Evolutionary conservation across 2,888 invertebrate species (phyloP).

Genomic region (Pimpla rufipes): DNA sequence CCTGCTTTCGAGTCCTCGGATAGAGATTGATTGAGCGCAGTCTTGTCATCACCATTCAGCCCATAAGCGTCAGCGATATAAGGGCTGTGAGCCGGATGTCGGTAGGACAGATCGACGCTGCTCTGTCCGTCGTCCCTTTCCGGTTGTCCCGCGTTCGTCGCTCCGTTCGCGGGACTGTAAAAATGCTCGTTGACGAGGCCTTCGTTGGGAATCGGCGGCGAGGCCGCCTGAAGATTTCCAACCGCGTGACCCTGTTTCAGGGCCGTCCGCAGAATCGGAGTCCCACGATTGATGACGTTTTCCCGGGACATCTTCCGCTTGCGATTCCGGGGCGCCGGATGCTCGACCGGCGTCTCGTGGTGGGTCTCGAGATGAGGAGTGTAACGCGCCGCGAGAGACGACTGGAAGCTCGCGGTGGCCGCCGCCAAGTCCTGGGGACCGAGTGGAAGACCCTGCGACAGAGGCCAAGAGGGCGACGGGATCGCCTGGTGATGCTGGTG

Average conservation of each 20-base stretch:
- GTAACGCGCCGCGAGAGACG: slow-evolving; percentile 38
- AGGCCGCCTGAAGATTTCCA: slow-evolving; percentile 89
- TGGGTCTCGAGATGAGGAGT: slow-evolving; percentile 25
- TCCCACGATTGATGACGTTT: slow-evolving; percentile 88
- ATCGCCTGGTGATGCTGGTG: slow-evolving; percentile 55
- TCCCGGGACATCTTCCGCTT: slow-evolving; percentile 6
- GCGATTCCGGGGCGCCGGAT: not conserved
- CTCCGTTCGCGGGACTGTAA: slow-evolving; percentile 87
- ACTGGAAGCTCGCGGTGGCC: slow-evolving; percentile 18
- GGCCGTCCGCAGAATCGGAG: slow-evolving; percentile 94
- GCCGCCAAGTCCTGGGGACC: slow-evolving; percentile 80
- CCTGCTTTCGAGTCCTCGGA: slow-evolving; percentile 64
- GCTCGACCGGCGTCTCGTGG: slow-evolving; percentile 25
- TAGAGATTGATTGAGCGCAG: slow-evolving; percentile 80
- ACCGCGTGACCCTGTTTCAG: slow-evolving; percentile 93
- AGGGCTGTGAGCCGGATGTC: slow-evolving; percentile 84
- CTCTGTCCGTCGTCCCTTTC: slow-evolving; percentile 86
- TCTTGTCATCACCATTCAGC: slow-evolving; percentile 89
- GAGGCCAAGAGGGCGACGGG: not conserved
- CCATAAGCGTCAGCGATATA: slow-evolving; percentile 91
- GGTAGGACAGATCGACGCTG: slow-evolving; percentile 73
- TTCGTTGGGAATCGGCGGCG: slow-evolving; percentile 87
- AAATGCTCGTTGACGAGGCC: slow-evolving; percentile 84
- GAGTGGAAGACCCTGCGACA: slow-evolving; percentile 83
- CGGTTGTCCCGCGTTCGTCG: slow-evolving; percentile 86